These are phyloP conservation scores for Aurelia aurita complex sp. Pacific DNA, from an alignment of 30 jellyfish, hydroid and myxozoan genomes.

Conservation along the genomic window DNA sequence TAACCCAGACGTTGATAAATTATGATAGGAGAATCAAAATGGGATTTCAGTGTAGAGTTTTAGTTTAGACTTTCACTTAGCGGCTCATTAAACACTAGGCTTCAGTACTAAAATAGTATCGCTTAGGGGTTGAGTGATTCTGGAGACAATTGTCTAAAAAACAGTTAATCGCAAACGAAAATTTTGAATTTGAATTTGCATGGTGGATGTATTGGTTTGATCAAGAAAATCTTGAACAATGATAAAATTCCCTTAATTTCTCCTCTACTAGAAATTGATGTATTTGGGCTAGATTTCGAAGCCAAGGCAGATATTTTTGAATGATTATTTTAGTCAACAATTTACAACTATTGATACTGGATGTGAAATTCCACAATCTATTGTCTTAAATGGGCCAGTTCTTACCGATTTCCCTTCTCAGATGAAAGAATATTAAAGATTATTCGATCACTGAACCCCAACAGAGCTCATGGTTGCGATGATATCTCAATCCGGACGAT, in stretches of 20 bases:
- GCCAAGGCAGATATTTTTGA: no score
- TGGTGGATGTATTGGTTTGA: background rate
- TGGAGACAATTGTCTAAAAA: no score
- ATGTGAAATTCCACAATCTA: background rate
- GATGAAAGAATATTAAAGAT: background rate
- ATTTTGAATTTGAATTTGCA: no score
- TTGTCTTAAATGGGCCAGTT: background rate
- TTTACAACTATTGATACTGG: background rate
- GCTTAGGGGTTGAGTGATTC: no score
- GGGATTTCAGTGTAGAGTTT: no score
- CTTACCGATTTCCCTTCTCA: background rate
- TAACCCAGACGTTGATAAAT: no score
- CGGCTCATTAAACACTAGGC: no score
- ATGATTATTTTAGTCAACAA: background rate
- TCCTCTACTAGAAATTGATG: background rate
- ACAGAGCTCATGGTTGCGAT: background rate
- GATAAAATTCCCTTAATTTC: background rate
- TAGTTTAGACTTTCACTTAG: no score
- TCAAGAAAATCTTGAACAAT: background rate
- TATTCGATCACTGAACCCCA: background rate
- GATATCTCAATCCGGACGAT: background rate
- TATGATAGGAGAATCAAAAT: no score
- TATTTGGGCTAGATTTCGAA: background rate
- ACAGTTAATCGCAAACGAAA: no score
- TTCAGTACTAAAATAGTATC: no score